Conservation (phyloP, 2,113 vertebrate species). For the Corythaeola cristata region DNA sequence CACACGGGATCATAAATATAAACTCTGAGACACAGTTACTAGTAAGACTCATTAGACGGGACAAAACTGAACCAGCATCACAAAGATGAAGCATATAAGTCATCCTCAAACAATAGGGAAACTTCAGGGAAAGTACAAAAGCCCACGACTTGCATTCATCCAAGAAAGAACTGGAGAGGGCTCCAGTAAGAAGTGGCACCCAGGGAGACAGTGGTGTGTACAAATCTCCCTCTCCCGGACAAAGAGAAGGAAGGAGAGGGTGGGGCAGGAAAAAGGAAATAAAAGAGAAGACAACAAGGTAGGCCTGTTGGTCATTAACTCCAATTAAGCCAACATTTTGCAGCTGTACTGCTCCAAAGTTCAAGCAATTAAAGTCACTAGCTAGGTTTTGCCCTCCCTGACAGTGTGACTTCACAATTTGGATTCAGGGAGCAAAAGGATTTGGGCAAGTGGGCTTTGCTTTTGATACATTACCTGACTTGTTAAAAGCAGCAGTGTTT, state of each 20-base stretch:
- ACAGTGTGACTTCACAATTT: neutral
- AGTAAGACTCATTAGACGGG: neutral
- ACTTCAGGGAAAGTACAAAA: slow-evolving; percentile 6
- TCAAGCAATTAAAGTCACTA: neutral
- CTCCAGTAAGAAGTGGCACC: neutral
- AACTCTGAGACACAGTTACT: neutral
- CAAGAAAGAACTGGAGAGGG: neutral
- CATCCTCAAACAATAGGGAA: neutral
- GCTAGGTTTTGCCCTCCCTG: neutral
- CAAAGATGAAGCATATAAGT: neutral
- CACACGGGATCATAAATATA: neutral
- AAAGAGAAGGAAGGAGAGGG: slow-evolving; percentile 11
- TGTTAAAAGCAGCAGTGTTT: neutral
- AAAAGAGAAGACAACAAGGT: neutral
- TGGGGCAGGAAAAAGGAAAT: neutral
- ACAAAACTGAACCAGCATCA: neutral
- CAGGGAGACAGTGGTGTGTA: neutral
- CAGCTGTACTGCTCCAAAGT: neutral
- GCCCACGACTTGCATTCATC: neutral
- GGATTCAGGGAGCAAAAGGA: neutral
- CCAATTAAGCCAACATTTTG: neutral
- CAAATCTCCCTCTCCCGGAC: neutral
- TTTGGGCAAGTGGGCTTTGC: neutral
- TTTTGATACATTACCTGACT: slow-evolving; percentile 3
- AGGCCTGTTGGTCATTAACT: neutral